A percentile compares a stretch with the other conserved stretches of the same genome.
Conservation (phyloP, 2,888 invertebrate genomes). For the Protonemura montana region DNA sequence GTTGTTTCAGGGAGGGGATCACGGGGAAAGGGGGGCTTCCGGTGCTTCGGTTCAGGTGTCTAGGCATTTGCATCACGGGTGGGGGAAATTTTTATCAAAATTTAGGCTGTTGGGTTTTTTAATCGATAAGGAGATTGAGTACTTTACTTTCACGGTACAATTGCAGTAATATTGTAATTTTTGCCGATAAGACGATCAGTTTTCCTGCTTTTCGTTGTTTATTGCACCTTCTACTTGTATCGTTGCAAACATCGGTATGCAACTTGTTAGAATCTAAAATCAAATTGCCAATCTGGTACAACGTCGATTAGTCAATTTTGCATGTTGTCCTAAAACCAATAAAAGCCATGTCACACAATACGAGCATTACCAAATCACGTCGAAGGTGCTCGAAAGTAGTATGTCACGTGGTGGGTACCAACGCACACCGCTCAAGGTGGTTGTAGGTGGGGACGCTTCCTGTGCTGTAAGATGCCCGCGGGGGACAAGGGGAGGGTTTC, state of each 20-base stretch:
- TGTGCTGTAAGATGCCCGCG: neutral
- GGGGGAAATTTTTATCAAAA: neutral
- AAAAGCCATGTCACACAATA: neutral
- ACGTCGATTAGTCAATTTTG: too few species aligned
- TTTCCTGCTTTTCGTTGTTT: too few species aligned
- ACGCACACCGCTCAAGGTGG: slow-evolving; percentile 17
- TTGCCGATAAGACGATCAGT: neutral
- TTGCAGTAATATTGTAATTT: neutral
- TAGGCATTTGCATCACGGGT: slow-evolving; percentile 7
- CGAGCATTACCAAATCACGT: neutral
- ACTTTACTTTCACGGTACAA: neutral
- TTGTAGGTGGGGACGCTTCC: slow-evolving; percentile 23
- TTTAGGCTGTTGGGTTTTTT: neutral
- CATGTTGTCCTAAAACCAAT: too few species aligned
- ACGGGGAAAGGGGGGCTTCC: slow-evolving; percentile 41
- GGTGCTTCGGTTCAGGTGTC: slow-evolving; percentile 41
- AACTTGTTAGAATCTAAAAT: too few species aligned
- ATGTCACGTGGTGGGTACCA: neutral
- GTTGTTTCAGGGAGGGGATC: slow-evolving; percentile 50
- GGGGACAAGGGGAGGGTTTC: slow-evolving; percentile 18
- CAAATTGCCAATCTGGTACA: too few species aligned
- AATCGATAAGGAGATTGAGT: neutral
- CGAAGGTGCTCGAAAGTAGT: slow-evolving; percentile 8
- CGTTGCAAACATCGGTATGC: too few species aligned
- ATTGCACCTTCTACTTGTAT: too few species aligned